Evolutionary conservation across 2,797 vertebrate genomes (phyloP).

Genomic region (Lepilemur ruficaudatus): DNA sequence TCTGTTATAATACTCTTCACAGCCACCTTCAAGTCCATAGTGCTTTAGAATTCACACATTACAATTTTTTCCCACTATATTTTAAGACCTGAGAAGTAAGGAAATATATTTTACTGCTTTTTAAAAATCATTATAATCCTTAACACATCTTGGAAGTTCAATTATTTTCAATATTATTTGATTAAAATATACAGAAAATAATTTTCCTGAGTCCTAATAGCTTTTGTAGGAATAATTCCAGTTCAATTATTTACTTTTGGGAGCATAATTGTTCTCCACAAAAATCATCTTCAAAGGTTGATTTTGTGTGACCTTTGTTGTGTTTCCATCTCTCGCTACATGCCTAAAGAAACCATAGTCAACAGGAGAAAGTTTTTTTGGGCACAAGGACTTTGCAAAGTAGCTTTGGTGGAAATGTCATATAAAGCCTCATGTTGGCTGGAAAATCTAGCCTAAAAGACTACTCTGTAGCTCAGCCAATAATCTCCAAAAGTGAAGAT

Average conservation of each 20-base stretch:
- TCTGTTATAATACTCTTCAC: background rate
- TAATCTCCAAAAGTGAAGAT: background rate
- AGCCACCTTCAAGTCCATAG: background rate
- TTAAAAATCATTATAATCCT: background rate
- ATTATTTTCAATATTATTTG: background rate
- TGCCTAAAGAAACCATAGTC: background rate
- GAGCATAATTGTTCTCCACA: background rate
- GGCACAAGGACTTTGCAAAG: background rate
- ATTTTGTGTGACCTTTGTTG: background rate
- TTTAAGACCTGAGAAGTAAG: background rate
- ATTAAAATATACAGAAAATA: background rate
- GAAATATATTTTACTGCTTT: background rate
- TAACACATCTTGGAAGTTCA: background rate
- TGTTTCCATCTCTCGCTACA: background rate
- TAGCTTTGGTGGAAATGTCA: background rate
- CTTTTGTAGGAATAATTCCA: background rate
- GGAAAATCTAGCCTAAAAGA: background rate
- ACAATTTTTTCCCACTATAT: background rate
- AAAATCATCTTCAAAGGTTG: background rate
- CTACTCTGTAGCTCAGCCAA: background rate
- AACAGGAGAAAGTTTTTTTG: background rate
- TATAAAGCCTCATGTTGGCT: background rate
- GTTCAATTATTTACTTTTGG: background rate
- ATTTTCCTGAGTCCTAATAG: background rate
- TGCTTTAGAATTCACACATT: background rate